These are phyloP conservation scores for Gobionotothen gibberifrons DNA, from an alignment of 2,797 vertebrate species.

Conservation along the genomic window DNA sequence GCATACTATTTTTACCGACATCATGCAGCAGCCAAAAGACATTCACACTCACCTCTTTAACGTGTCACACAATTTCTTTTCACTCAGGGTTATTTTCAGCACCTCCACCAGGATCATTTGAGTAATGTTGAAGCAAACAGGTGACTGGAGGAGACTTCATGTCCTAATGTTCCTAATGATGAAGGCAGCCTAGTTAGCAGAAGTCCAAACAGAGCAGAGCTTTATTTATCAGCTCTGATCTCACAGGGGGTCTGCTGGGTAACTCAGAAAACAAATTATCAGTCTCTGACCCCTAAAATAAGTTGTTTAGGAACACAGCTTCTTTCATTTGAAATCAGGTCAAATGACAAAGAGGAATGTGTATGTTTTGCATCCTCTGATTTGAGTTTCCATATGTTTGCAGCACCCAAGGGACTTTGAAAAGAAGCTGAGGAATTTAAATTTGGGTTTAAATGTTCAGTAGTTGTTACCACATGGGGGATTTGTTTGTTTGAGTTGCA, in stretches of 20 bases:
- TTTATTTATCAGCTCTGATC: slow-evolving; percentile 52
- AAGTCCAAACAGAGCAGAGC: slow-evolving; percentile 50
- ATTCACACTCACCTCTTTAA: slow-evolving; percentile 44
- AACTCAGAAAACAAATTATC: slow-evolving; percentile 48
- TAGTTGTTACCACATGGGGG: slow-evolving; percentile 80
- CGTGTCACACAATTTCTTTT: slow-evolving; percentile 15
- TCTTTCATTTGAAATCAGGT: slow-evolving; percentile 50
- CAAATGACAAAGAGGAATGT: slow-evolving; percentile 57
- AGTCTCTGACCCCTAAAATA: slow-evolving; percentile 60
- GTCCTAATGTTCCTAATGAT: slow-evolving; percentile 31
- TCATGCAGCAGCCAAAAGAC: slow-evolving; percentile 34
- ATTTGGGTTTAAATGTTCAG: slow-evolving; percentile 73
- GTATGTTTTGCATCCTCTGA: slow-evolving; percentile 56
- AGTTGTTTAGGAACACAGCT: slow-evolving; percentile 31
- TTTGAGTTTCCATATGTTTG: slow-evolving; percentile 68
- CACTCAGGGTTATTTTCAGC: slow-evolving; percentile 39
- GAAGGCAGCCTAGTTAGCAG: slow-evolving; percentile 36
- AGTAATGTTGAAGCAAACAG: background rate
- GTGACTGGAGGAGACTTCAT: slow-evolving; percentile 29
- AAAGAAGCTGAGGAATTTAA: slow-evolving; percentile 71
- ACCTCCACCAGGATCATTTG: slow-evolving; percentile 21
- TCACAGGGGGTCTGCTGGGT: slow-evolving; percentile 53
- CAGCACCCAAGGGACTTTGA: slow-evolving; percentile 49
- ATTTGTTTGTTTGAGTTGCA: slow-evolving; percentile 67
- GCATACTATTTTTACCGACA: slow-evolving; percentile 51